Evolutionary conservation across 2,797 vertebrate genomes (phyloP).

Genomic region (Euthynnus affinis): DNA sequence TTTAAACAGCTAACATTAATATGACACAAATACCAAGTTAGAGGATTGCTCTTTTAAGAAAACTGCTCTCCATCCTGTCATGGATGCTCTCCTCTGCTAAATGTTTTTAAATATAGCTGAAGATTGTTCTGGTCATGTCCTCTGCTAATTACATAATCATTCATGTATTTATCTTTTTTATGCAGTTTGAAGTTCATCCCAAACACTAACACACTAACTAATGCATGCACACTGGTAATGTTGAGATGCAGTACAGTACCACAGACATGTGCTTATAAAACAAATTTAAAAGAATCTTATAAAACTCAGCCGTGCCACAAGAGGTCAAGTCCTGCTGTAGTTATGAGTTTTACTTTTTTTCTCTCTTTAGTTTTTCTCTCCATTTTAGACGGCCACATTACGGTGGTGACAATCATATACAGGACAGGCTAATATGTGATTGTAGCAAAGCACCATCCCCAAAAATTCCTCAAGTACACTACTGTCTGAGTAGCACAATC

Average conservation of each 20-base stretch:
- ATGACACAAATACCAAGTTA: background rate
- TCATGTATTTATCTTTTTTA: conserved; percentile 53
- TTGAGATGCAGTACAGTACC: conserved; percentile 1
- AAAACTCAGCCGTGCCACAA: background rate
- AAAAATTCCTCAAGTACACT: background rate
- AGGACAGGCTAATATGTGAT: background rate
- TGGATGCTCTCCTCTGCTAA: conserved; percentile 12
- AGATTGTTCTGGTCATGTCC: conserved; percentile 20
- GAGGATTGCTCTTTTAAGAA: no score
- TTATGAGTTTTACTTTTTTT: background rate
- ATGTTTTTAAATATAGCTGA: conserved; percentile 11
- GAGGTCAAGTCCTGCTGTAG: background rate
- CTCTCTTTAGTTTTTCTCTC: background rate
- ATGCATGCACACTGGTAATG: conserved; percentile 21
- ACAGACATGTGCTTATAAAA: background rate
- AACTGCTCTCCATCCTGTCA: background rate
- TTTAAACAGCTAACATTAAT: background rate
- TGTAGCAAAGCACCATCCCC: background rate
- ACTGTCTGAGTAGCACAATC: background rate
- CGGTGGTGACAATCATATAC: background rate
- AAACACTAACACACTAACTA: conserved; percentile 28
- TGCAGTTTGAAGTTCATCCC: conserved; percentile 25
- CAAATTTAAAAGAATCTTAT: no score
- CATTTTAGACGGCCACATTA: background rate
- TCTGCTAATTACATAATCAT: conserved; percentile 50